A percentile compares a stretch with the other conserved stretches of the same genome.
These are phyloP conservation scores for Tortrix viridana DNA, from an alignment of 2,888 invertebrate species.

Conservation along the genomic window DNA sequence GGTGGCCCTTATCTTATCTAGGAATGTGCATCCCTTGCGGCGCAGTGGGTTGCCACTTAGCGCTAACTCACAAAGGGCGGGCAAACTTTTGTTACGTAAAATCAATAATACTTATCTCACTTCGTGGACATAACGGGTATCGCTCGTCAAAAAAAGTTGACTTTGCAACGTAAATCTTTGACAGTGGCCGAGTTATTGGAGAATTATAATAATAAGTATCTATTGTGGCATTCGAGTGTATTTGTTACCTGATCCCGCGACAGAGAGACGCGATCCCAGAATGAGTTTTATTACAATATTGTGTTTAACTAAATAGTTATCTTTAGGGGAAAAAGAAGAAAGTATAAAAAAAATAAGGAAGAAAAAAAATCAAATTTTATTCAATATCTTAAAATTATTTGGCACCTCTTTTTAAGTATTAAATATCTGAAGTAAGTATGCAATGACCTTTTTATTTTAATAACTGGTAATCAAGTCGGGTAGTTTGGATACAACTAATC, in stretches of 20 bases:
- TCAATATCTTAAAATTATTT: too few species aligned
- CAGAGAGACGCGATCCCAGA: slow-evolving; percentile 25
- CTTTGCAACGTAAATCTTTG: slow-evolving; percentile 59
- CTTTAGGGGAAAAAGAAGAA: not conserved
- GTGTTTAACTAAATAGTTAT: slow-evolving; percentile 2
- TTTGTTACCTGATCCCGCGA: slow-evolving; percentile 44
- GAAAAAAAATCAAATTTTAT: too few species aligned
- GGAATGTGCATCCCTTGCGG: slow-evolving; percentile 74
- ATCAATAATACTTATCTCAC: slow-evolving; percentile 72
- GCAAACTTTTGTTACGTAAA: slow-evolving; percentile 68
- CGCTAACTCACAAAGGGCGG: slow-evolving; percentile 65
- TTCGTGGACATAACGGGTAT: slow-evolving; percentile 68
- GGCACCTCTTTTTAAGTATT: too few species aligned
- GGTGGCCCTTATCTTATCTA: slow-evolving; percentile 70
- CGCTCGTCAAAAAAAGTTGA: slow-evolving; percentile 53
- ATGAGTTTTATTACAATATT: slow-evolving; percentile 29
- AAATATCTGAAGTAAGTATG: too few species aligned
- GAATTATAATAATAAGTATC: slow-evolving; percentile 50
- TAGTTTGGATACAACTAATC: not conserved
- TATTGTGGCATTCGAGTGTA: slow-evolving; percentile 55
- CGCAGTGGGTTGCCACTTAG: slow-evolving; percentile 72
- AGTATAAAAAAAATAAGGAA: too few species aligned
- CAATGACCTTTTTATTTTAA: too few species aligned
- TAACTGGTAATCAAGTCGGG: not conserved
- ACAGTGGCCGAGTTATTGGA: slow-evolving; percentile 47